A percentile compares a stretch with the other conserved stretches of the same genome.
Conservation (phyloP, 2,888 invertebrate genomes). For the Lycophotia porphyrea region DNA sequence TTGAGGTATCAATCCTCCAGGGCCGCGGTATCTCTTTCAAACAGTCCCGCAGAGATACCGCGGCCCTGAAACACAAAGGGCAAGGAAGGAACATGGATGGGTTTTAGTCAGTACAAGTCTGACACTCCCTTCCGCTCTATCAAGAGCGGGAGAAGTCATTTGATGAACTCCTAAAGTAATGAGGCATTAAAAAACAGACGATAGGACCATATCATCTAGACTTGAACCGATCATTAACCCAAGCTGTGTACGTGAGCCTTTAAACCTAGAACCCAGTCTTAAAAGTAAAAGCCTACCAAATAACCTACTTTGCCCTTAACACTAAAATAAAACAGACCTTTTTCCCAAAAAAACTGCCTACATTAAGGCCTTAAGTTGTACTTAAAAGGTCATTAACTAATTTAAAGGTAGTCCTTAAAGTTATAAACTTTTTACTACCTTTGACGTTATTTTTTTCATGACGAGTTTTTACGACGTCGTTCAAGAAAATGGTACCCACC, state of each 20-base stretch:
- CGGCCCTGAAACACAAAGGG: too few species aligned
- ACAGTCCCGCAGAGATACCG: too few species aligned
- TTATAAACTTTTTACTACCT: conserved; percentile 61
- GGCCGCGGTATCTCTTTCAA: too few species aligned
- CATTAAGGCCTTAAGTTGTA: conserved; percentile 38
- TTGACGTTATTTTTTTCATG: conserved; percentile 61
- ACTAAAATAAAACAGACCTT: conserved; percentile 43
- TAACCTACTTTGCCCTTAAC: conserved; percentile 33
- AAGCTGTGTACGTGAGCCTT: conserved; percentile 26
- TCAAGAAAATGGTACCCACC: conserved; percentile 41
- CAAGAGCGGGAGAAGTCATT: too few species aligned
- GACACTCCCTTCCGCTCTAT: too few species aligned
- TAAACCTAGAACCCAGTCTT: conserved; percentile 1
- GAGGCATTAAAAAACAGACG: not conserved
- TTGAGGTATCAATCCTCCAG: not conserved
- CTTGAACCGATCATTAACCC: conserved; percentile 9
- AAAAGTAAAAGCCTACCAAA: conserved; percentile 7
- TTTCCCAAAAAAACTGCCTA: conserved; percentile 23
- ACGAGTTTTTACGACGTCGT: conserved; percentile 57
- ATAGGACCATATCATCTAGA: conserved; percentile 11
- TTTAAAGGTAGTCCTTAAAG: conserved; percentile 55
- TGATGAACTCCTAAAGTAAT: not conserved
- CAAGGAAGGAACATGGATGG: too few species aligned
- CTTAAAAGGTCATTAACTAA: conserved; percentile 62
- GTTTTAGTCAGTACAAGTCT: too few species aligned